Evolutionary conservation across 2,797 vertebrate species (phyloP), one percentile per base, ranked within the genome.

Genomic region (Leptodactylus fallax): DNA sequence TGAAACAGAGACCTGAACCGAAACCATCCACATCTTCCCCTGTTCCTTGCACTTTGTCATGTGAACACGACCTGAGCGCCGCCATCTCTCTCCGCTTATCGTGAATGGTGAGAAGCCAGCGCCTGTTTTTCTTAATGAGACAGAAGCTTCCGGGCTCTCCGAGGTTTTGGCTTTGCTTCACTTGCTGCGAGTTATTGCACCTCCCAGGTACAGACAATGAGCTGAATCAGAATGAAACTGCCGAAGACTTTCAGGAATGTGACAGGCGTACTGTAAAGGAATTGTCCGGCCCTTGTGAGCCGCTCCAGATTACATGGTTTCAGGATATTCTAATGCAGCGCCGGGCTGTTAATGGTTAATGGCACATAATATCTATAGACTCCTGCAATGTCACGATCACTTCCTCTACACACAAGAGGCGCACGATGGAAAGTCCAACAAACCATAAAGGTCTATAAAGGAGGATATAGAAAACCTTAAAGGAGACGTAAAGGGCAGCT

Each of bases 121-220:
- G 16, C 7, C 21, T 16, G 63, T 72, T 85, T 85, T 85, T 79
- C 58, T 85, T 19, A 85, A 85, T 85, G 74, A 69, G 79, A 51
- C 60, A 16, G 83, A 45, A 25, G 72, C 27, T 86, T 79, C 85
- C 85, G 65, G 65, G 72, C 51, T 69, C 65, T 86, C 23, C 3
- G 36, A 47, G 55, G 60, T 16, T 85, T 79, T 85, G 13, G 84
- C 78, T 85, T 76, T 55, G 72, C 72, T 27, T 78, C 58, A 85
- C 23, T 81, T 81, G 23, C 79, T 65, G 60, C 61, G 21, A 81
- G 79, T 81, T 81, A 81, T 81, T 81, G 79, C 7, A 63, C 79
- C 79, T 81, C 79, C 58, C 79, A 81, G 79, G 60, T 65, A 81
- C 60, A 63, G 79, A 81, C 79, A 81, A 81, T 81, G 79, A 65